phyloP scores from a whole-genome alignment of 2,888 invertebrate species.

The Pachydiplax longipennis region DNA sequence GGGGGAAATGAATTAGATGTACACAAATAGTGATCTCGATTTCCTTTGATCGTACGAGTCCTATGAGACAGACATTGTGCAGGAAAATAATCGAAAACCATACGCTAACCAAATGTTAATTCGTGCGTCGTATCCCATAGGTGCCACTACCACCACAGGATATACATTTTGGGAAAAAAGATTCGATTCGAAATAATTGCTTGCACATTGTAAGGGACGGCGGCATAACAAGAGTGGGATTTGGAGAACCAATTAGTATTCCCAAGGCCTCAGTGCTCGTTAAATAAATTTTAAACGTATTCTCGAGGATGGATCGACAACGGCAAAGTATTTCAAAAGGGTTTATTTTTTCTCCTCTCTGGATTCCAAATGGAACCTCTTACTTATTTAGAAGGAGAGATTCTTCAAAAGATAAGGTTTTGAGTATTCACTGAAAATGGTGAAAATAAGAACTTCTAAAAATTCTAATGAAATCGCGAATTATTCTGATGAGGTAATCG shows the following conservation, averaged over 20 bases:
- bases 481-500: too few relatives aligned
- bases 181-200: slow-evolving; percentile 19
- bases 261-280: slow-evolving; percentile 6
- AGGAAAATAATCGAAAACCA: background rate
- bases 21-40: background rate
- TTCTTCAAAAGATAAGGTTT: background rate
- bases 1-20: too few relatives aligned
- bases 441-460: background rate
- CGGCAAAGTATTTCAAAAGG: slow-evolving; percentile 13
- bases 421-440: background rate
- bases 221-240: background rate
- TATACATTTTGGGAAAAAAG: background rate
- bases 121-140: background rate
- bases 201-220: background rate
- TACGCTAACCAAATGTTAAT: background rate
- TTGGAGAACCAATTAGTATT: slow-evolving; percentile 41
- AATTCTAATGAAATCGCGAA: too few relatives aligned
- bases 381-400: background rate
- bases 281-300: slow-evolving; percentile 25
- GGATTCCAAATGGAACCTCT: background rate
- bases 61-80: too few relatives aligned
- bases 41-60: too few relatives aligned
- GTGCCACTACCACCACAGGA: background rate
- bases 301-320: background rate
- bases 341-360: background rate